Base-by-base conservation (phyloP, 2,888 invertebrate species). In the Drosophila quinaria region DNA sequence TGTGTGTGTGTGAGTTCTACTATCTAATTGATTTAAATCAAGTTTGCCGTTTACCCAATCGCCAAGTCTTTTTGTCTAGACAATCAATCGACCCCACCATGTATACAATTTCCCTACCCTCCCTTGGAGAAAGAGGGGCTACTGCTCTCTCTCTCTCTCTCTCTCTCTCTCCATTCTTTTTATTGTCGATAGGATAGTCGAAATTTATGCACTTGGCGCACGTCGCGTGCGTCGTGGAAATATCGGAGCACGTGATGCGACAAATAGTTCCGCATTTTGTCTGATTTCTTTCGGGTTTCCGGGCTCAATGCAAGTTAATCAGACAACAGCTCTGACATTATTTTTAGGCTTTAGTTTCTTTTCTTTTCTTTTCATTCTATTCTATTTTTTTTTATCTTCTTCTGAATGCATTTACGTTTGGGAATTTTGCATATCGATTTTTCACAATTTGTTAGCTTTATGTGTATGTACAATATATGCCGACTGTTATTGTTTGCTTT, bases 1-100 rank as follows among this genome's bases (percentile, higher is more conserved):
- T 51, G 35, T 55, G 17, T 35, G 37, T 8, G 11, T 41, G 29
- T 39, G 47, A 50, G 52, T 47, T 60, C 51, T 22, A 1, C 58
- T 54, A 74, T 82, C 78, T 86, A 86, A 86, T 86, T 86, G 85
- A 86, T 86, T 86, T 86, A 90, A 90, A 90, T 90, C 89, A 90
- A 90, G 90, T 83, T 62, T 76, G 59, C 76, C 80, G 80, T 70
- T 78, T 69, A 64, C 69, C 68, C 50, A 62, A 63, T 71, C 77
- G 69, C 64, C 59, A 81, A 66, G 71, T 69, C 66, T 49, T 42
- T 65, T 64, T 70, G 85, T 85, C 90, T 86, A 86, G 85, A 90
- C 85, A 42, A 76, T 76, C 77, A 80, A 76, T 64, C 63, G 77
- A 56, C 37, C 51, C 31, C 35, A 13, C 55, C 19, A 44, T 33